Evolutionary conservation across 1,140 invertebrate genomes (phyloP).

Genomic region (Caenorhabditis brenneri): DNA sequence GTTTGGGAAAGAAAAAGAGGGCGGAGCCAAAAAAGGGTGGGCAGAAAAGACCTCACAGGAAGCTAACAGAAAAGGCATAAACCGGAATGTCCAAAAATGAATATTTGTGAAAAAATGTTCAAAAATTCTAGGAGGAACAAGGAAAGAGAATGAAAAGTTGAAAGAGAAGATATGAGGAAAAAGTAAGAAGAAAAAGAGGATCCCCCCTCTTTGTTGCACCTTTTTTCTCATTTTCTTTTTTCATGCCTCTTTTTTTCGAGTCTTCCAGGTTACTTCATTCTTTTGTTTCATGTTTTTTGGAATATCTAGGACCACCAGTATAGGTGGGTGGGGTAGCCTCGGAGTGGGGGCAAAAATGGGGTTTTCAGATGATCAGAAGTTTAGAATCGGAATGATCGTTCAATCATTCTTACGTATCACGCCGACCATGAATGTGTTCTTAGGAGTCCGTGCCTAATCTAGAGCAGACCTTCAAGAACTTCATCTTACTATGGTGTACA

Average conservation of each 20-base stretch:
- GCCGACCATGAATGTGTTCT: too few relatives aligned
- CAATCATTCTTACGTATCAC: too few relatives aligned
- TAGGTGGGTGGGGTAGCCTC: neutral
- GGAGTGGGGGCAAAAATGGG: neutral
- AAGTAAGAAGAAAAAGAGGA: neutral
- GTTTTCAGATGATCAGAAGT: too few relatives aligned
- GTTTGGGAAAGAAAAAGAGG: neutral
- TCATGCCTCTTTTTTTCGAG: neutral
- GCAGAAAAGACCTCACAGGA: neutral
- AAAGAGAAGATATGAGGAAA: slow-evolving; percentile 31
- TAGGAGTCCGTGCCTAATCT: too few relatives aligned
- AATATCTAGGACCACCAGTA: neutral
- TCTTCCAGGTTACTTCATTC: neutral
- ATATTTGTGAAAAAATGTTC: neutral
- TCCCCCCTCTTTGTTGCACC: neutral
- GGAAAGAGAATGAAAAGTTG: neutral
- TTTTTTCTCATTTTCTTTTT: neutral
- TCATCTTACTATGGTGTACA: too few relatives aligned
- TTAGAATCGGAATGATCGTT: too few relatives aligned
- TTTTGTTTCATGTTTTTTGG: neutral
- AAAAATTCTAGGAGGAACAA: neutral
- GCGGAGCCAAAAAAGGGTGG: neutral
- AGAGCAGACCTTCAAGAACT: too few relatives aligned
- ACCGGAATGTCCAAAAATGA: neutral
- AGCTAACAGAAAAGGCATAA: neutral